Percentiles rank a stretch among this genome's conserved stretches.
Conservation (phyloP, 2,113 vertebrate species). For the Chloebia gouldiae region DNA sequence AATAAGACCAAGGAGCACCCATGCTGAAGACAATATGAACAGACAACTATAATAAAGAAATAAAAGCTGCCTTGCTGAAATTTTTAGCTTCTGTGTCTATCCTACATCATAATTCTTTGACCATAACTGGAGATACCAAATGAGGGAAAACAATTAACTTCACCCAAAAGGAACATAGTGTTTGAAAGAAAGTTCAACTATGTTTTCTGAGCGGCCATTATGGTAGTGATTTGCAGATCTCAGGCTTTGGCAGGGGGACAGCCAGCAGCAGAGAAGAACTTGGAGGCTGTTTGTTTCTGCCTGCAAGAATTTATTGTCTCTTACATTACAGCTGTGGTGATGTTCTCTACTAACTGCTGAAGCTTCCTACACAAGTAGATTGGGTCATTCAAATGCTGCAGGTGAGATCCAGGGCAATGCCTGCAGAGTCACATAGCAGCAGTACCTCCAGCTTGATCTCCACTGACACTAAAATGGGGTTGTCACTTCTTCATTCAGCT, state of each 20-base stretch:
- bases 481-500: background rate
- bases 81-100: constrained; percentile 12
- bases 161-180: background rate
- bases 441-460: background rate
- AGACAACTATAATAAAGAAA: constrained; percentile 3
- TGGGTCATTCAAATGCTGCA: background rate
- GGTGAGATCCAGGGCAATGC: background rate
- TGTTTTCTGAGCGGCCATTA: background rate
- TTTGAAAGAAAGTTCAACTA: background rate
- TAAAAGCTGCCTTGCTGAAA: background rate
- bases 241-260: background rate
- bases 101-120: background rate
- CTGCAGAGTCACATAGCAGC: background rate
- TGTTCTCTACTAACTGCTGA: background rate
- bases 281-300: background rate
- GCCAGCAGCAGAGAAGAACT: background rate
- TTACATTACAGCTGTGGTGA: background rate
- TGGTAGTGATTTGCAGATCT: background rate
- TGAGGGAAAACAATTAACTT: background rate
- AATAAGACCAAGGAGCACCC: constrained; percentile 18
- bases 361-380: background rate
- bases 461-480: background rate
- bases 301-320: background rate
- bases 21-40: constrained; percentile 5
- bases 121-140: background rate